phyloP scores from a whole-genome alignment of 2,888 invertebrate genomes.

The Orthosia gothica region DNA sequence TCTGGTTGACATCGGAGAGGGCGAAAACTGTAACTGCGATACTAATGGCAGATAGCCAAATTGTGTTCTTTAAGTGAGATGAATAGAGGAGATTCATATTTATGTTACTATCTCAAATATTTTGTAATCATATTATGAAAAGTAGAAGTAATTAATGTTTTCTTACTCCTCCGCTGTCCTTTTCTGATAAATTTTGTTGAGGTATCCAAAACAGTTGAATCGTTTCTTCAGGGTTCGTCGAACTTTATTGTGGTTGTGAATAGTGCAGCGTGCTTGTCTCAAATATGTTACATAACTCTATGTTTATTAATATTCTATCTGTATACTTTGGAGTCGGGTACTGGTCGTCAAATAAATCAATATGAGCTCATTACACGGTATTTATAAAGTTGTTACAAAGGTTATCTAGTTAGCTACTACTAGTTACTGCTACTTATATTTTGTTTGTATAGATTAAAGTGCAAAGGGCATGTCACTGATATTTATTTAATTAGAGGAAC shows the following conservation, averaged over 20 bases:
- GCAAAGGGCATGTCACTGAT: constrained; percentile 16
- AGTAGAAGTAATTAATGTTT: neutral
- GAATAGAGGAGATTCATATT: neutral
- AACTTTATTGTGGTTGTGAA: neutral
- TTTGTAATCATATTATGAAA: neutral
- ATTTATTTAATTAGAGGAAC: neutral
- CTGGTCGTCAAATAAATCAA: neutral
- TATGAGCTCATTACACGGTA: neutral
- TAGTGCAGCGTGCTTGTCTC: neutral
- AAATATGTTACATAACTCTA: neutral
- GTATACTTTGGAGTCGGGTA: neutral
- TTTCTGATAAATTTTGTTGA: neutral
- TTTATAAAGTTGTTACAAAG: neutral
- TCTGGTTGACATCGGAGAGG: constrained; percentile 35
- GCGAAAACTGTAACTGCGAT: constrained; percentile 1
- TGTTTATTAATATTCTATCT: neutral
- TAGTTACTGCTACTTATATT: neutral
- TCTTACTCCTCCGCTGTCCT: neutral
- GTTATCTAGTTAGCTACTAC: neutral
- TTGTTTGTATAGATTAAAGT: constrained; percentile 1
- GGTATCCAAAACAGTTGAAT: neutral
- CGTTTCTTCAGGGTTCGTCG: neutral
- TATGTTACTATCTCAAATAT: neutral
- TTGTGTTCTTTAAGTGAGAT: neutral
- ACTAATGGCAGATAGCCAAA: neutral